Evolutionary conservation across 1,140 invertebrate species (phyloP).

Genomic region (Drosophila nannoptera): DNA sequence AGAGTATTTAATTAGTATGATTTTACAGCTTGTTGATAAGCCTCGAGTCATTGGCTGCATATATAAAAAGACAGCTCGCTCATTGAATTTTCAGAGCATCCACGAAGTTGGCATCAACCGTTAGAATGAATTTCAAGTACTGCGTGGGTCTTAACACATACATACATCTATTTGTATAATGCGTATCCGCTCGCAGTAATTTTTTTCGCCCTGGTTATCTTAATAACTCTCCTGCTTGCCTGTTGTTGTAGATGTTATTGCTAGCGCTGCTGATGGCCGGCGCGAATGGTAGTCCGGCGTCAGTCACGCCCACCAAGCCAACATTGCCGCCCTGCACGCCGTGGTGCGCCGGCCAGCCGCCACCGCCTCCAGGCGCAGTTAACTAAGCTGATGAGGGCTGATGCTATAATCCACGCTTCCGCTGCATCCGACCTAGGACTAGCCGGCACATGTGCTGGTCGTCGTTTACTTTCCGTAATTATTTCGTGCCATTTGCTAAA

Average conservation of each 20-base stretch:
- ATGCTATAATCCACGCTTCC: neutral
- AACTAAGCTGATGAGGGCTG: conserved; percentile 34
- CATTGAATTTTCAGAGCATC: conserved; percentile 3
- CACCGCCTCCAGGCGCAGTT: conserved; percentile 43
- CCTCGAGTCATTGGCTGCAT: neutral
- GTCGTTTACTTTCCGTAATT: conserved; percentile 37
- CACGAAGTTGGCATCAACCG: neutral
- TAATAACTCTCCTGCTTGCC: neutral
- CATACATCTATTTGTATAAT: neutral
- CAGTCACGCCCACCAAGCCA: neutral
- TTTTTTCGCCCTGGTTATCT: neutral
- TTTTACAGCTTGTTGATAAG: neutral
- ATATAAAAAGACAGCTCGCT: conserved; percentile 12
- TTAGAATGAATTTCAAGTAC: conserved; percentile 34
- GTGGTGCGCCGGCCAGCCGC: conserved; percentile 51
- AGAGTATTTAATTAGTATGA: neutral
- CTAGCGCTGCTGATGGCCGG: conserved; percentile 32
- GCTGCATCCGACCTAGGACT: neutral
- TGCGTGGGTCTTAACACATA: conserved; percentile 26
- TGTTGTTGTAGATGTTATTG: conserved; percentile 27
- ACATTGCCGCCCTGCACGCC: conserved; percentile 35
- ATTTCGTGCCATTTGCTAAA: conserved; percentile 49
- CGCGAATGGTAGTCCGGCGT: neutral
- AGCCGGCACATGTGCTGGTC: neutral
- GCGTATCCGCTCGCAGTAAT: neutral